Evolutionary conservation across 2,888 invertebrate species (phyloP).

Genomic region (Iselma pallidipennis): DNA sequence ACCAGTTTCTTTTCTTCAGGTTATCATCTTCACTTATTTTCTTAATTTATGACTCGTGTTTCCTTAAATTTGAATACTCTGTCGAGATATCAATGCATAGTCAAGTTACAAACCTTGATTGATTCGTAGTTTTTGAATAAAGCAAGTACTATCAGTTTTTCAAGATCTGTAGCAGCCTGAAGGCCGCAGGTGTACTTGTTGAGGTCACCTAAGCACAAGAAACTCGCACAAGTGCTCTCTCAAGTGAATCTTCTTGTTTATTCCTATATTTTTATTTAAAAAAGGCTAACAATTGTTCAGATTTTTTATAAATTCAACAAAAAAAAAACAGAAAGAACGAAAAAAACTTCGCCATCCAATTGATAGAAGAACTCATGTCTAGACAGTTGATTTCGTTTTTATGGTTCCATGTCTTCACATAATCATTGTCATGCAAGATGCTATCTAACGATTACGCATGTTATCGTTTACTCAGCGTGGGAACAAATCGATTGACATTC

Average conservation of each 20-base stretch:
- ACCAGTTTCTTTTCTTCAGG: too few relatives aligned
- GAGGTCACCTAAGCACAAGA: neutral
- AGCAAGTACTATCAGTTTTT: neutral
- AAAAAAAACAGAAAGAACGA: neutral
- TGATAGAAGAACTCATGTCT: slow-evolving; percentile 2
- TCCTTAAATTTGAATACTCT: too few relatives aligned
- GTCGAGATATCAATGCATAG: neutral
- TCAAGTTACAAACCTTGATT: neutral
- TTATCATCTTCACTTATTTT: too few relatives aligned
- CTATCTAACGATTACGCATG: slow-evolving; percentile 43
- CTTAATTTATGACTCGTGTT: too few relatives aligned
- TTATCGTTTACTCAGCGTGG: slow-evolving; percentile 36
- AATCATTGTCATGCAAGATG: slow-evolving; percentile 33
- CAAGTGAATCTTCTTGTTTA: too few relatives aligned
- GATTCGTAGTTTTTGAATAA: neutral
- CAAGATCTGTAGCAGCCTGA: neutral
- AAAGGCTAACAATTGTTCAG: neutral
- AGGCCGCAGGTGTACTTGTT: neutral
- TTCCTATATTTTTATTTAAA: neutral
- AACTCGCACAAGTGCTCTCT: neutral
- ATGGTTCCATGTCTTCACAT: slow-evolving; percentile 11
- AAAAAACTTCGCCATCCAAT: too few relatives aligned
- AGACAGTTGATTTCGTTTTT: slow-evolving; percentile 12
- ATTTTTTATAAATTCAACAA: too few relatives aligned
- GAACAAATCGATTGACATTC: slow-evolving; percentile 43